Evolutionary conservation across 1,140 invertebrate species (phyloP).

Genomic region (Zaprionus taronus): DNA sequence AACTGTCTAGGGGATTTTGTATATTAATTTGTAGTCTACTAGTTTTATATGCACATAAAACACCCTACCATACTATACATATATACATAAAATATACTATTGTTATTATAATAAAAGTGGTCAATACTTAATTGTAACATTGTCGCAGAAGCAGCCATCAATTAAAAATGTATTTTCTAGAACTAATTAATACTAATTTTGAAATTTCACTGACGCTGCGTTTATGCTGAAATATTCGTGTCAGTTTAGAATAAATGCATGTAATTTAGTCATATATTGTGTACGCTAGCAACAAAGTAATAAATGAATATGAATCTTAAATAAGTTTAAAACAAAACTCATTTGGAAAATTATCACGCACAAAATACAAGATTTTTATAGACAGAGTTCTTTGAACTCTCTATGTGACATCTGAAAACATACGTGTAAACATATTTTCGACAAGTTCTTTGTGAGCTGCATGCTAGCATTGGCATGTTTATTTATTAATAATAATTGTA

Average conservation of each 20-base stretch:
- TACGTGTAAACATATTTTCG: constrained; percentile 16
- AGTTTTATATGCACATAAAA: constrained; percentile 49
- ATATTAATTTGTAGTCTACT: constrained; percentile 49
- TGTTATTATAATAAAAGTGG: constrained; percentile 12
- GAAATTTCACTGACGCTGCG: constrained; percentile 39
- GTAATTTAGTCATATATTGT: constrained; percentile 60
- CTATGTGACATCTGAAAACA: not conserved
- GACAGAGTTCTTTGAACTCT: constrained; percentile 71
- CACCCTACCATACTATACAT: constrained; percentile 15
- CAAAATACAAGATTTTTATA: constrained; percentile 44
- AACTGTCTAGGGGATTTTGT: constrained; percentile 72
- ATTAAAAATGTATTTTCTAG: constrained; percentile 35
- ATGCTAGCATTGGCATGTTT: constrained; percentile 55
- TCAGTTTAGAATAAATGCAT: constrained; percentile 64
- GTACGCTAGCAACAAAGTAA: constrained; percentile 18
- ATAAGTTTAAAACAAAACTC: constrained; percentile 38
- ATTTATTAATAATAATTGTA: constrained; percentile 62
- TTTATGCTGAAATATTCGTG: constrained; percentile 55
- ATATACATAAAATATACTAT: constrained; percentile 20
- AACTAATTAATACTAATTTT: constrained; percentile 19
- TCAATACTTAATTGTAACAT: constrained; percentile 31
- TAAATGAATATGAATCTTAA: constrained; percentile 5
- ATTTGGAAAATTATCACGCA: constrained; percentile 46
- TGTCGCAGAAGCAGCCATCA: constrained; percentile 34
- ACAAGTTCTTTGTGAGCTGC: constrained; percentile 2